Evolutionary conservation across 2,113 vertebrate species (phyloP).

Genomic region (Phoxinus phoxinus): DNA sequence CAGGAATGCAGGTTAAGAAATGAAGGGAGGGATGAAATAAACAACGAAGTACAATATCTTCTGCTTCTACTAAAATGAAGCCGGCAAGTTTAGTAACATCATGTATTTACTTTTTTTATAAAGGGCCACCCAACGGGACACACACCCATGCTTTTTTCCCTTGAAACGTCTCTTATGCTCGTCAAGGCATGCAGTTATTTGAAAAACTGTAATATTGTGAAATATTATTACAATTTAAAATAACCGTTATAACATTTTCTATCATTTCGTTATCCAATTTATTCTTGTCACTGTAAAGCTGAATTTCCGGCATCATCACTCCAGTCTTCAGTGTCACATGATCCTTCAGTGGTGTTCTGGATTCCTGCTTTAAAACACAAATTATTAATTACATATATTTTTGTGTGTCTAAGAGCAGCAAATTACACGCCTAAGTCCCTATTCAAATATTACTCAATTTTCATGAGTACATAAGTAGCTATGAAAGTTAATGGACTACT

Average conservation of each 20-base stretch:
- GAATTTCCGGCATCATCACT: too few species aligned
- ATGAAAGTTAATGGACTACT: not conserved
- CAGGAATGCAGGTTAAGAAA: conserved; percentile 14
- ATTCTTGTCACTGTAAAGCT: too few species aligned
- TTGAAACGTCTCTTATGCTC: too few species aligned
- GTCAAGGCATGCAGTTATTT: too few species aligned
- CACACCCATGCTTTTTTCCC: conserved; percentile 8
- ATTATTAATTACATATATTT: not conserved
- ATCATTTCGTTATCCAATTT: too few species aligned
- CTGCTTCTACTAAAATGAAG: not conserved
- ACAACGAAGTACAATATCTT: not conserved
- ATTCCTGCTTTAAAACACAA: not conserved
- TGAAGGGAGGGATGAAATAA: not conserved
- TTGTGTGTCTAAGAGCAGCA: not conserved
- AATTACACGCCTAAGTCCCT: not conserved
- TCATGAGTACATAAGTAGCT: not conserved
- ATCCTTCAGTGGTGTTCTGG: not conserved
- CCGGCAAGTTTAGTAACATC: conserved; percentile 1
- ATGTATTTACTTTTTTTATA: not conserved
- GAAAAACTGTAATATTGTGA: too few species aligned
- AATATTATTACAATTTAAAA: too few species aligned
- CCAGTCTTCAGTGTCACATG: too few species aligned
- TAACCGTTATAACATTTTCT: too few species aligned
- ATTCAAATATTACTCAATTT: not conserved
- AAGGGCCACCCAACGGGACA: conserved; percentile 20